These are phyloP conservation scores for Drosophila sp. DNA, from an alignment of 1,140 invertebrate genomes.

Conservation along the genomic window DNA sequence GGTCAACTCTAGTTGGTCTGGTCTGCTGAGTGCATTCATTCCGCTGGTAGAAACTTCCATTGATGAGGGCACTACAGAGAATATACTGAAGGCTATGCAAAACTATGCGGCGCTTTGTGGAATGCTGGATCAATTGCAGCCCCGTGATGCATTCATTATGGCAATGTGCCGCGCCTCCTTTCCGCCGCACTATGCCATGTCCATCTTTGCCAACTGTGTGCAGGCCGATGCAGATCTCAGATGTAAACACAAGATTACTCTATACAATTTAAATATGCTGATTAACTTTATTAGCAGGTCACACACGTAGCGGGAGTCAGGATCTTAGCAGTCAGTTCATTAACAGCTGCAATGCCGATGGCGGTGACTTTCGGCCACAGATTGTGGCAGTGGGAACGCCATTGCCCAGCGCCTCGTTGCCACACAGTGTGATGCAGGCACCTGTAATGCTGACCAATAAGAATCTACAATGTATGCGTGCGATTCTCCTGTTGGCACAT, in stretches of 20 bases:
- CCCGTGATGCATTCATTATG: conserved; percentile 96
- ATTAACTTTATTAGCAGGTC: conserved; percentile 57
- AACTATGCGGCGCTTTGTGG: conserved; percentile 93
- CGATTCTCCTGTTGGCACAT: conserved; percentile 94
- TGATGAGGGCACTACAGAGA: conserved; percentile 95
- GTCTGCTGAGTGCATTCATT: conserved; percentile 94
- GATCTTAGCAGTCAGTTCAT: conserved; percentile 86
- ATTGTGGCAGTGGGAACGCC: conserved; percentile 97
- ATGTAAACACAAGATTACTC: conserved; percentile 49
- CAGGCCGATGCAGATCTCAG: conserved; percentile 79
- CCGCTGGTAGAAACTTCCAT: conserved; percentile 97
- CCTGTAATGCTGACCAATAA: conserved; percentile 99
- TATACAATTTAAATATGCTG: background rate
- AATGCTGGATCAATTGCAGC: conserved; percentile 88
- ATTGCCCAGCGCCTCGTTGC: conserved; percentile 92
- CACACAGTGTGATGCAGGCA: conserved; percentile 91
- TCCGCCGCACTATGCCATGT: conserved; percentile 97
- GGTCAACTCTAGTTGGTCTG: conserved; percentile 98
- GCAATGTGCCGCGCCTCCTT: conserved; percentile 97
- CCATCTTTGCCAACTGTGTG: conserved; percentile 87
- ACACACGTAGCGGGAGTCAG: conserved; percentile 84
- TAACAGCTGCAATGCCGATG: conserved; percentile 86
- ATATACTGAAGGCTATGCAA: conserved; percentile 95
- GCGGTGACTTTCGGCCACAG: conserved; percentile 91
- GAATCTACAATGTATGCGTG: conserved; percentile 98